A percentile compares a stretch with the other conserved stretches of the same genome.
phyloP scores from a whole-genome alignment of 1,140 invertebrate species.

The Meloidogyne chitwoodi region DNA sequence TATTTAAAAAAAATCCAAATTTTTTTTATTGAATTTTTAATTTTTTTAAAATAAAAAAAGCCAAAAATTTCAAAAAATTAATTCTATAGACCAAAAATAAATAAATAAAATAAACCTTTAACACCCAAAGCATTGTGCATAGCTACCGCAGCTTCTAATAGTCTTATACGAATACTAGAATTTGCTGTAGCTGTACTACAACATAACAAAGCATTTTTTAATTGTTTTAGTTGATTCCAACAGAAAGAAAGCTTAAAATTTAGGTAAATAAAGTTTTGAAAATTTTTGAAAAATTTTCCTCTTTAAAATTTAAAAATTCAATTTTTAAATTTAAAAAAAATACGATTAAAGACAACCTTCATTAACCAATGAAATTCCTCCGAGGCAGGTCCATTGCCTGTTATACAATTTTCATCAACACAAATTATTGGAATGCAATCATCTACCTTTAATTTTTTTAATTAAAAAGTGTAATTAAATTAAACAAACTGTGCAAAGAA shows the following conservation, averaged over 20 bases:
- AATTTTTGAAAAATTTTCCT: too few species aligned
- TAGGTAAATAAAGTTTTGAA: too few species aligned
- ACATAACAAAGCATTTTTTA: conserved; percentile 82
- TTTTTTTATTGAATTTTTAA: too few species aligned
- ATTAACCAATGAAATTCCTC: conserved; percentile 91
- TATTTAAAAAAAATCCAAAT: too few species aligned
- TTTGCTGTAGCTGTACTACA: conserved; percentile 76
- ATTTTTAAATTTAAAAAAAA: too few species aligned
- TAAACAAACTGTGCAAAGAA: conserved; percentile 74
- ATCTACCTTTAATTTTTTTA: conserved; percentile 66
- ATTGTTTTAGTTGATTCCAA: conserved; percentile 87
- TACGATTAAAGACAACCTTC: conserved; percentile 61
- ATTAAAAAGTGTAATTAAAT: neutral
- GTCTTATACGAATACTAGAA: conserved; percentile 65
- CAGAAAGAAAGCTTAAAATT: conserved; percentile 75
- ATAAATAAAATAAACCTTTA: conserved; percentile 61
- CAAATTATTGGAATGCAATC: conserved; percentile 92
- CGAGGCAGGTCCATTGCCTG: conserved; percentile 6
- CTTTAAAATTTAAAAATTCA: too few species aligned
- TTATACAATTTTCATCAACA: conserved; percentile 73
- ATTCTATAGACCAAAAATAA: neutral
- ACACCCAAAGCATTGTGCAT: conserved; percentile 86
- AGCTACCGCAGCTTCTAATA: conserved; percentile 81
- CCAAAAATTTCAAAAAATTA: neutral
- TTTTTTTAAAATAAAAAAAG: neutral